These are phyloP conservation scores for Limnodromus scolopaceus DNA, from an alignment of 2,797 vertebrate genomes.

Conservation along the genomic window DNA sequence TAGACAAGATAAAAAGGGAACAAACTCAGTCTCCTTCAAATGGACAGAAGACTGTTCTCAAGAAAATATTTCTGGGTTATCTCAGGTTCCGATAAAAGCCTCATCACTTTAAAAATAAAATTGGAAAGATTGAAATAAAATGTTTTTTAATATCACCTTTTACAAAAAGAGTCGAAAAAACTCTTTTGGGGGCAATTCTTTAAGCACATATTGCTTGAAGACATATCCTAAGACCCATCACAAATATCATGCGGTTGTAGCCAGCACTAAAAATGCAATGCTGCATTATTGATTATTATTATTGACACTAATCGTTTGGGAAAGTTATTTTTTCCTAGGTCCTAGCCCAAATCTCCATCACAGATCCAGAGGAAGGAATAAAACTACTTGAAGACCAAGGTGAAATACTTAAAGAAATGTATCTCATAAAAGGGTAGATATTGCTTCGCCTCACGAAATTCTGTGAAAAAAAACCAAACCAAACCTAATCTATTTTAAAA, in stretches of 20 bases:
- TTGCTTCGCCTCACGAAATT: not conserved
- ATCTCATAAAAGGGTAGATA: not conserved
- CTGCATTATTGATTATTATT: not conserved
- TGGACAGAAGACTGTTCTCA: not conserved
- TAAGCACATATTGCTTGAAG: not conserved
- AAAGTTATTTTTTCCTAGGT: not conserved
- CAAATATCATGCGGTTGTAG: rapidly evolving
- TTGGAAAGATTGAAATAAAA: not conserved
- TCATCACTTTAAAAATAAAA: not conserved
- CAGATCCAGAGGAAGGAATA: not conserved
- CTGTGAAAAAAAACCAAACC: not conserved
- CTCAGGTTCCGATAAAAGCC: not conserved
- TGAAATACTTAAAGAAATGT: not conserved
- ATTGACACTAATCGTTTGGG: not conserved
- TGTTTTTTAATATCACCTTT: not conserved
- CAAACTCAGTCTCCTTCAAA: not conserved
- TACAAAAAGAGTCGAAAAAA: not conserved
- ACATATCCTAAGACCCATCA: not conserved
- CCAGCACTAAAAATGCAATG: not conserved
- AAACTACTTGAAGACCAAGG: not conserved
- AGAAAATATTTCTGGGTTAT: not conserved
- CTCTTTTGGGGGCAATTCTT: not conserved
- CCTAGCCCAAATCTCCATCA: not conserved
- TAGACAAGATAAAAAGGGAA: not conserved
- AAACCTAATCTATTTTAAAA: not conserved